Conservation (phyloP, 2,888 invertebrate species). For the Troides helena region DNA sequence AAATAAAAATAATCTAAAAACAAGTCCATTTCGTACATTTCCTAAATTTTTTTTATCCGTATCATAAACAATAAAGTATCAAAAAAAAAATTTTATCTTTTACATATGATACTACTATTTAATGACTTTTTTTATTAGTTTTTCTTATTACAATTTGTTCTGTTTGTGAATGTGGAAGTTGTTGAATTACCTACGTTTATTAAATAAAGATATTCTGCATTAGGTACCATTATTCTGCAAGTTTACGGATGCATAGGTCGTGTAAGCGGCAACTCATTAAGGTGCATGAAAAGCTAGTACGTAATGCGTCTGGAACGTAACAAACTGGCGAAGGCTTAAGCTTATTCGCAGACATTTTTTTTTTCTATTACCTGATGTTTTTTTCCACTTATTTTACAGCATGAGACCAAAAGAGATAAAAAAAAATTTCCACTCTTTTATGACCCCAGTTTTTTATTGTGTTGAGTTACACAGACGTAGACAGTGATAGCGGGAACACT, state of each 20-base stretch:
- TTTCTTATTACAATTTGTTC: not conserved
- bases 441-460: too few species aligned
- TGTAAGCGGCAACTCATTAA: slow-evolving; percentile 13
- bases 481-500: too few species aligned
- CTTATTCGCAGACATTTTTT: slow-evolving; percentile 5
- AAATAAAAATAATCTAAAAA: too few species aligned
- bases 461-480: too few species aligned
- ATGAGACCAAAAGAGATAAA: not conserved
- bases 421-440: too few species aligned
- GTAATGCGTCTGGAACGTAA: slow-evolving; percentile 11
- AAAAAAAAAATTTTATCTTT: too few species aligned
- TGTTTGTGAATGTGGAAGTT: too few species aligned
- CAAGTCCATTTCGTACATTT: too few species aligned
- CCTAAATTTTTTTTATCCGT: too few species aligned
- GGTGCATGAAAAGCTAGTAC: slow-evolving; percentile 9
- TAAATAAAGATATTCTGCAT: not conserved
- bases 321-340: slow-evolving; percentile 7
- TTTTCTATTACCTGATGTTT: slow-evolving; percentile 4
- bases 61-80: too few species aligned
- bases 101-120: too few species aligned
- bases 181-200: not conserved
- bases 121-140: not conserved
- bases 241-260: slow-evolving; percentile 1
- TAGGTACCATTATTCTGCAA: not conserved
- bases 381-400: not conserved